phyloP scores from a whole-genome alignment of 2,888 invertebrate genomes.

The Tetragonisca angustula region DNA sequence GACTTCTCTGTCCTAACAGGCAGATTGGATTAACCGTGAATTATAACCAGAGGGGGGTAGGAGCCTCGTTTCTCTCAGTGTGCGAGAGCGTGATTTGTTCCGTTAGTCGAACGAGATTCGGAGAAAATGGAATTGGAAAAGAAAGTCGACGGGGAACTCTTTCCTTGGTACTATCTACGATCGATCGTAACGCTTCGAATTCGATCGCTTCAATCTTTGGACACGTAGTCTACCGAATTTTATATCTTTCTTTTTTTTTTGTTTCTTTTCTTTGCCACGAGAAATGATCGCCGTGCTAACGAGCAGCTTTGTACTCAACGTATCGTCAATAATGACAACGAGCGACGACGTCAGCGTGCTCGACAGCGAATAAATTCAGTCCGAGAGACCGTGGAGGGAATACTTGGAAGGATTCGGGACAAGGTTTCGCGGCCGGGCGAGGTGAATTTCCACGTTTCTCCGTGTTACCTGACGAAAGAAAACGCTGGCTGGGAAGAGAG shows the following conservation, averaged over 20 bases:
- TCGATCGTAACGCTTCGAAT: not conserved
- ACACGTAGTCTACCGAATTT: not conserved
- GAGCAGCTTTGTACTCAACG: conserved; percentile 54
- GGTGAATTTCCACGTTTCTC: conserved; percentile 55
- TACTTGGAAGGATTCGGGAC: conserved; percentile 62
- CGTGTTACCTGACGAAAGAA: conserved; percentile 61
- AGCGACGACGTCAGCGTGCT: conserved; percentile 29
- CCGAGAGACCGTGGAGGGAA: conserved; percentile 48
- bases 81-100: not conserved
- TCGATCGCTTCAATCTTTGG: not conserved
- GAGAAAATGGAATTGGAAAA: not conserved
- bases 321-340: conserved; percentile 49
- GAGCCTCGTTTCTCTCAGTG: not conserved
- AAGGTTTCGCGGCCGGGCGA: conserved; percentile 52
- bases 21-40: conserved; percentile 79
- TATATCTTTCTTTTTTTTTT: not conserved
- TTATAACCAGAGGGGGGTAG: conserved; percentile 71
- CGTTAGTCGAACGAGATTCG: not conserved
- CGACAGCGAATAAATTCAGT: conserved; percentile 57
- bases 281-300: conserved; percentile 31
- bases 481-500: conserved; percentile 25
- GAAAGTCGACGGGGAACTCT: not conserved
- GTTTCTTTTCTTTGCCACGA: no score
- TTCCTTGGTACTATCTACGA: not conserved
- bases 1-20: conserved; percentile 27